Evolutionary conservation across 1,140 invertebrate species (phyloP).

Genomic region (Rhopalosiphum padi): DNA sequence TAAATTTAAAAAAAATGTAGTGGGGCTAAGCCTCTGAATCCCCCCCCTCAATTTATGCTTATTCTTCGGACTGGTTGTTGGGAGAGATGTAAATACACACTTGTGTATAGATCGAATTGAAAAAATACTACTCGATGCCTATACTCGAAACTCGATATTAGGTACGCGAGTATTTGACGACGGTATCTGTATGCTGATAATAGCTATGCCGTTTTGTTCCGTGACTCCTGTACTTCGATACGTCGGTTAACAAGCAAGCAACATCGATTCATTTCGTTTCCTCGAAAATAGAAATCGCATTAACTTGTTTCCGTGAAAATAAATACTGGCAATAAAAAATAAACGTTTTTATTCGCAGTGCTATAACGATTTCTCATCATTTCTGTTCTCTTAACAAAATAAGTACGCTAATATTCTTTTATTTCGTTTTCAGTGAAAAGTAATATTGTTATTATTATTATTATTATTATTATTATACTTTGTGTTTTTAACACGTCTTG

Average conservation of each 20-base stretch:
- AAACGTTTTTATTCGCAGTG: not conserved
- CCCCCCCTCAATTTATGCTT: no score
- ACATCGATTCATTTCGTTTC: not conserved
- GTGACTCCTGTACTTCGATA: not conserved
- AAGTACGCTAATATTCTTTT: not conserved
- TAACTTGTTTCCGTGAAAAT: not conserved
- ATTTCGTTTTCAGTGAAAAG: not conserved
- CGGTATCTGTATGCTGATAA: not conserved
- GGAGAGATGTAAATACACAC: no score
- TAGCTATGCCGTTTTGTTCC: not conserved
- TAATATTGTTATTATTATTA: not conserved
- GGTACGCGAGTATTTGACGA: no score
- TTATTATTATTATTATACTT: not conserved
- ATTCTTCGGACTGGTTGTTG: no score
- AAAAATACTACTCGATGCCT: no score
- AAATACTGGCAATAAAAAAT: constrained; percentile 30
- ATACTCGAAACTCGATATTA: no score
- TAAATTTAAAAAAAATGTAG: no score
- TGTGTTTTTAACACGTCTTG: not conserved
- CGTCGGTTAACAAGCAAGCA: not conserved
- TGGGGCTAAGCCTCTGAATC: no score
- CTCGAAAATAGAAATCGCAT: constrained; percentile 12
- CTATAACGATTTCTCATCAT: not conserved
- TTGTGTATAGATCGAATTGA: no score
- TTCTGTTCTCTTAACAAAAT: not conserved